These are phyloP conservation scores for Archocentrus centrarchus DNA, from an alignment of 2,113 vertebrate species.

Conservation along the genomic window DNA sequence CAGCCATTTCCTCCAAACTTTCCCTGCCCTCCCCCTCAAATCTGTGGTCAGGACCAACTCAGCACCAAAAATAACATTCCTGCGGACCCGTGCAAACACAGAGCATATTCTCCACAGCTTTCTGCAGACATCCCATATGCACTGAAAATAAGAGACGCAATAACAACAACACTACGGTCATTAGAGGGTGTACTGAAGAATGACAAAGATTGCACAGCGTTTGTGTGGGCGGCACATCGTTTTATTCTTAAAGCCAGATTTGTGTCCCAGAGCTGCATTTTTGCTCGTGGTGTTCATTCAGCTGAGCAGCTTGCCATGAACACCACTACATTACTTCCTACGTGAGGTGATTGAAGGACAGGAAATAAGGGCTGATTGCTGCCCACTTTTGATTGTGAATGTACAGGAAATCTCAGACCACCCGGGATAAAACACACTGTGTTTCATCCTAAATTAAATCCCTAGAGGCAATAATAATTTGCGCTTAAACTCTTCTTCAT, in stretches of 20 bases:
- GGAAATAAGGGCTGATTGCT: conserved; percentile 55
- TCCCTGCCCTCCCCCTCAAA: conserved; percentile 64
- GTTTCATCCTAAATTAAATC: background rate
- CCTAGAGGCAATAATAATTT: background rate
- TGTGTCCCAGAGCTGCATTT: background rate
- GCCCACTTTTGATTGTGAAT: conserved; percentile 27
- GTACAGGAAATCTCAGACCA: conserved; percentile 55
- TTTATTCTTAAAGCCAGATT: background rate
- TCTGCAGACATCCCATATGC: background rate
- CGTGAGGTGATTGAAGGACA: conserved; percentile 20
- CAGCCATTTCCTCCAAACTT: conserved; percentile 76
- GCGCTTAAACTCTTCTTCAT: background rate
- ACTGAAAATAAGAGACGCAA: background rate
- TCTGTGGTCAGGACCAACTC: conserved; percentile 48
- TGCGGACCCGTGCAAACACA: conserved; percentile 29
- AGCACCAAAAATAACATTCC: conserved; percentile 56
- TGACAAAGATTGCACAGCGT: background rate
- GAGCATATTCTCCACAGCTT: conserved; percentile 9
- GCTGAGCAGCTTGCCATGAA: background rate
- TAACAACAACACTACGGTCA: background rate
- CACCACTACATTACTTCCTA: background rate
- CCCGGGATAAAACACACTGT: conserved; percentile 29
- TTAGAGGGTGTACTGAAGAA: background rate
- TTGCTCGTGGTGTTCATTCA: background rate
- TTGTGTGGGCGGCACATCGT: background rate